Evolutionary conservation across 2,797 vertebrate genomes (phyloP).

Genomic region (Mus caroli): DNA sequence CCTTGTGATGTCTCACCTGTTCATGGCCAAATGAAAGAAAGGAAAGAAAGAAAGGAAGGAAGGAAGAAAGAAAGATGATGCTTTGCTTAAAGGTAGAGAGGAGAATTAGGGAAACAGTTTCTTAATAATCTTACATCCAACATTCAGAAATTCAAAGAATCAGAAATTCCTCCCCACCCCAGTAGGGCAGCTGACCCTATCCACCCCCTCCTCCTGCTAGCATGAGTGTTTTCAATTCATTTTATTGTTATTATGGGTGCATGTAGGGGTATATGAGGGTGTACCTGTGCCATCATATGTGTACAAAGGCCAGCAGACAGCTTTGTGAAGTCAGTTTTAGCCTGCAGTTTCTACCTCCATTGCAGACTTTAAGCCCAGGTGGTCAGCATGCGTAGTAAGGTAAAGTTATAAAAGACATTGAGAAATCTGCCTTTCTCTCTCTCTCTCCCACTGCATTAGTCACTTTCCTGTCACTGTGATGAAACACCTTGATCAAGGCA

Average conservation of each 20-base stretch:
- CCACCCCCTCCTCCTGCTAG: neutral
- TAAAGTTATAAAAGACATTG: neutral
- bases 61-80: conserved; percentile 30
- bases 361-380: neutral
- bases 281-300: neutral
- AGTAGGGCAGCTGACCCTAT: neutral
- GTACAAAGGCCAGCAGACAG: neutral
- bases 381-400: neutral
- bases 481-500: neutral
- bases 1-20: conserved; percentile 25
- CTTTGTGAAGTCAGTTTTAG: neutral
- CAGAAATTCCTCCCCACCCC: neutral
- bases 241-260: neutral
- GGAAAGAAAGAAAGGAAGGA: conserved; percentile 48
- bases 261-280: neutral
- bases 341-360: neutral
- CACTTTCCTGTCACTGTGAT: neutral
- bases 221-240: neutral
- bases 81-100: conserved; percentile 33
- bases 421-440: neutral
- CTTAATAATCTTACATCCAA: neutral
- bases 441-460: neutral
- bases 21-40: conserved; percentile 50
- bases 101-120: conserved; percentile 3
- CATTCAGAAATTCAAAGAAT: conserved; percentile 36